These are phyloP conservation scores for Danaus chrysippus DNA, from an alignment of 2,888 invertebrate species.

Conservation along the genomic window DNA sequence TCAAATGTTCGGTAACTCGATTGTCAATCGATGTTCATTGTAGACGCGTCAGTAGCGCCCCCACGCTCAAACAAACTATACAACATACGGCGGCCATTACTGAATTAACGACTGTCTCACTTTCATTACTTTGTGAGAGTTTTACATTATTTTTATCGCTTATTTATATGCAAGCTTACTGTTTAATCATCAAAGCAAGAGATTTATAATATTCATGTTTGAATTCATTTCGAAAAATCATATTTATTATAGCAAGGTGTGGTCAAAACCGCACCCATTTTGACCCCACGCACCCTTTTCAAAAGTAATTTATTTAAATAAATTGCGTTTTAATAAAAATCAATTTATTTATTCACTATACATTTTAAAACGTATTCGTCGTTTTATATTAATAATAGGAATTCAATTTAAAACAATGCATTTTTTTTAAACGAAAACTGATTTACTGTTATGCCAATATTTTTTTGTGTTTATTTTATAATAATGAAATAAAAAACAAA, in stretches of 20 bases:
- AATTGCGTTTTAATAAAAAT: constrained; percentile 22
- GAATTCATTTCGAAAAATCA: background rate
- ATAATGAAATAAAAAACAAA: constrained; percentile 2
- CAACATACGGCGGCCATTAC: constrained; percentile 22
- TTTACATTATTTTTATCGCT: constrained; percentile 14
- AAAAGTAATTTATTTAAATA: constrained; percentile 32
- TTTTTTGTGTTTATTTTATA: background rate
- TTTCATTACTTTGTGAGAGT: constrained; percentile 13
- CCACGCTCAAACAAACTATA: constrained; percentile 58
- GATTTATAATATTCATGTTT: too few species aligned
- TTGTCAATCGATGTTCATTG: constrained; percentile 7
- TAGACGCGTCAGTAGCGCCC: constrained; percentile 40
- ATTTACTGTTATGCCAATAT: too few species aligned
- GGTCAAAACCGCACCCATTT: constrained; percentile 38
- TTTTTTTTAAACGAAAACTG: too few species aligned
- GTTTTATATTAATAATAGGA: too few species aligned
- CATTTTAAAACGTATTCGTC: too few species aligned
- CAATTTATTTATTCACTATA: background rate
- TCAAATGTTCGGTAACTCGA: background rate
- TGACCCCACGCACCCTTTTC: constrained; percentile 42
- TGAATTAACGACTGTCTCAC: constrained; percentile 25
- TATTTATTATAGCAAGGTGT: constrained; percentile 26
- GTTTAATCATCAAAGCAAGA: too few species aligned
- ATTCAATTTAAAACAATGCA: too few species aligned
- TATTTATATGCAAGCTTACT: too few species aligned